Conservation (phyloP, 2,888 invertebrate species). For the Augochlorella aurata region DNA sequence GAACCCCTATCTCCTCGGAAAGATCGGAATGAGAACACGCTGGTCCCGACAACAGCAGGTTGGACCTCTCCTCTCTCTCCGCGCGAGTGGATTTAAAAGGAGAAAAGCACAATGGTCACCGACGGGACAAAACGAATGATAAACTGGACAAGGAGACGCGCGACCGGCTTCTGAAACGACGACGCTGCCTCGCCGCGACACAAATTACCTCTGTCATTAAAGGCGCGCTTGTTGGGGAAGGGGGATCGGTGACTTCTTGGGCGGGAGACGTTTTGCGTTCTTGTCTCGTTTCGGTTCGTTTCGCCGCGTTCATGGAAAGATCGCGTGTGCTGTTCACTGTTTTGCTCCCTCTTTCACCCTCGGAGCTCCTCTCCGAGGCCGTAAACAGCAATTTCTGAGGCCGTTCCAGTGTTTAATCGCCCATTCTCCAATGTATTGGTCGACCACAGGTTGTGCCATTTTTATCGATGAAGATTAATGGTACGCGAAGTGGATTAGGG, state of each 20-base stretch:
- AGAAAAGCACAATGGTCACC: conserved; percentile 30
- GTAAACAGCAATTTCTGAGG: background rate
- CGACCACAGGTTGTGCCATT: background rate
- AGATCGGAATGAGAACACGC: conserved; percentile 42
- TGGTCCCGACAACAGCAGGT: conserved; percentile 27
- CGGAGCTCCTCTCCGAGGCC: too few relatives aligned
- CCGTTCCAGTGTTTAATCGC: background rate
- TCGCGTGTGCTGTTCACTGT: background rate
- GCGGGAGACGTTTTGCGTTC: background rate
- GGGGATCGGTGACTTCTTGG: background rate
- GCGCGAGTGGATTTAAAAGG: conserved; percentile 31
- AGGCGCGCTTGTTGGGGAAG: background rate
- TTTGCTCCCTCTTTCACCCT: background rate
- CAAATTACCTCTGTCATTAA: conserved; percentile 2
- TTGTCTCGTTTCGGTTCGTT: background rate
- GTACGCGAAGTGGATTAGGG: too few relatives aligned
- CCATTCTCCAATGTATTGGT: background rate
- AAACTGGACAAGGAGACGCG: conserved; percentile 17
- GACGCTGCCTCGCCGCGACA: background rate
- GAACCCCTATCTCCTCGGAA: conserved; percentile 31
- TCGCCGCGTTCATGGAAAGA: background rate
- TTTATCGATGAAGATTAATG: background rate
- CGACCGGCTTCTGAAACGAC: conserved; percentile 3
- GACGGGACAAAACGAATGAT: conserved; percentile 26
- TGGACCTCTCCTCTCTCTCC: background rate